Conservation (phyloP, 1,140 invertebrate genomes). For the Megathymus violae region DNA sequence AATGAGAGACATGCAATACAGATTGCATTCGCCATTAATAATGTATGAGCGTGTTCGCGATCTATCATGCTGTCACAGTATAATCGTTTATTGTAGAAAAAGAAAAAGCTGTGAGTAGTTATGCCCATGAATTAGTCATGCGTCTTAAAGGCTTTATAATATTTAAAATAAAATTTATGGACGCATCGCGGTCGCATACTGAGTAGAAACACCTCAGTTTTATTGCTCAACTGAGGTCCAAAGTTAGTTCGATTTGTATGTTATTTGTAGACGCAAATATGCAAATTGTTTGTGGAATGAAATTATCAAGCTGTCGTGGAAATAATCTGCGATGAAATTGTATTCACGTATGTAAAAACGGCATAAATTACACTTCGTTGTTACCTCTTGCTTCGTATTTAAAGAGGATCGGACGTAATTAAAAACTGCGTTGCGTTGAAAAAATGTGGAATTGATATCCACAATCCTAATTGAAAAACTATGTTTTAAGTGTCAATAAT, state of each 20-base stretch:
- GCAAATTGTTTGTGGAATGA: neutral
- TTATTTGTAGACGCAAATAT: neutral
- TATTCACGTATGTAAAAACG: too few species aligned
- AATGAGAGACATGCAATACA: constrained; percentile 12
- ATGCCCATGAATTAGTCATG: constrained; percentile 25
- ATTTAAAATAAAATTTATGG: constrained; percentile 21
- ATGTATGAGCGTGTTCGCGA: constrained; percentile 18
- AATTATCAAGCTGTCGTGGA: too few species aligned
- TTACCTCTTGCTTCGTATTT: too few species aligned
- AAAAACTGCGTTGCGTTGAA: too few species aligned
- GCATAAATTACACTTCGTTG: too few species aligned
- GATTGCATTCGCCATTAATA: constrained; percentile 18
- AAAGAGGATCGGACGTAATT: too few species aligned
- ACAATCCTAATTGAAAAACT: too few species aligned
- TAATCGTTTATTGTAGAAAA: constrained; percentile 19
- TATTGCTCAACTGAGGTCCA: neutral
- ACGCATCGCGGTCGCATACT: constrained; percentile 21
- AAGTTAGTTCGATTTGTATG: neutral
- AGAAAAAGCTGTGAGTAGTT: neutral
- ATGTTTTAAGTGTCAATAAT: too few species aligned
- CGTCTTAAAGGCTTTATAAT: constrained; percentile 16
- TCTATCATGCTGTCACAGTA: constrained; percentile 24
- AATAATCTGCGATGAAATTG: too few species aligned
- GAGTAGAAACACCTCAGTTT: neutral
- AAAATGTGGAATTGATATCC: too few species aligned